These are phyloP conservation scores for Argya squamiceps DNA, from an alignment of 2,797 vertebrate species.

Conservation along the genomic window DNA sequence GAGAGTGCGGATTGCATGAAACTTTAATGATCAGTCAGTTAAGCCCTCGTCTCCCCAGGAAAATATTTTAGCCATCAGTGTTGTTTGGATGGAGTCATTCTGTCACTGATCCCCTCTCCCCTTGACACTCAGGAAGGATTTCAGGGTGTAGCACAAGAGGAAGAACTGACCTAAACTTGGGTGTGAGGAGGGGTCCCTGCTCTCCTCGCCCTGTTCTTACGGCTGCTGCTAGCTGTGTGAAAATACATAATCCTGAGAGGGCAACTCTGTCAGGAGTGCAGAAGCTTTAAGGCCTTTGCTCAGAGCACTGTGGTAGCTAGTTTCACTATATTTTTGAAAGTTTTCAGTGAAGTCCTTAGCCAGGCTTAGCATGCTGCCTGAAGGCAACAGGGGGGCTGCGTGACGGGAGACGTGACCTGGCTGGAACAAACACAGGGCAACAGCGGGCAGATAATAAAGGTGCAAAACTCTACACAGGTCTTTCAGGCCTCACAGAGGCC, in stretches of 20 bases:
- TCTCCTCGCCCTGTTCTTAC: not conserved
- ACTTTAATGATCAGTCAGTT: not conserved
- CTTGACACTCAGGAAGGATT: not conserved
- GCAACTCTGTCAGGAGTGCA: not conserved
- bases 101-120: not conserved
- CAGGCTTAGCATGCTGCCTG: rapidly evolving
- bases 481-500: not conserved
- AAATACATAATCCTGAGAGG: not conserved
- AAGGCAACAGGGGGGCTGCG: rapidly evolving
- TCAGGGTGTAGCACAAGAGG: not conserved
- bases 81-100: not conserved
- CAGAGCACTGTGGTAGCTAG: not conserved
- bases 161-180: not conserved
- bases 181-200: not conserved
- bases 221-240: not conserved
- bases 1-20: not conserved
- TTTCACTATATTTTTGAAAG: not conserved
- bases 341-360: not conserved
- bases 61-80: not conserved
- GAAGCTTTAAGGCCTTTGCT: not conserved
- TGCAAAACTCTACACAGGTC: not conserved
- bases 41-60: not conserved
- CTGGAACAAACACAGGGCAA: not conserved
- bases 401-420: not conserved
- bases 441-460: rapidly evolving